phyloP scores from a whole-genome alignment of 2,888 invertebrate species.

The Tiliacea citrago region DNA sequence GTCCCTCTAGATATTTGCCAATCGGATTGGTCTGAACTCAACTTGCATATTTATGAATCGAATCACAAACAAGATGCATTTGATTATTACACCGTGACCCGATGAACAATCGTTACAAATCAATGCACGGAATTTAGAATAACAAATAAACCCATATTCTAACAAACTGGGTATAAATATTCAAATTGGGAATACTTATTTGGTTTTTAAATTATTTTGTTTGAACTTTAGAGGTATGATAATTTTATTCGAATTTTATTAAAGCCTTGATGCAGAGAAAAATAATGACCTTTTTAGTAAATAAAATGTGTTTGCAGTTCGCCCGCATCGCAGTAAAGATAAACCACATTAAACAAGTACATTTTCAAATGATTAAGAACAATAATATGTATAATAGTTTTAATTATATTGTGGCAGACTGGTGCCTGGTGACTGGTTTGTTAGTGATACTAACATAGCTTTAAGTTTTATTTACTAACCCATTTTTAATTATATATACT shows the following conservation, averaged over 20 bases:
- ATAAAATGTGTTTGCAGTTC: background rate
- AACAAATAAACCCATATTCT: slow-evolving; percentile 30
- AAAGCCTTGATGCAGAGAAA: background rate
- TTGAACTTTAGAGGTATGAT: slow-evolving; percentile 19
- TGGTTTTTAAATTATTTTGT: slow-evolving; percentile 42
- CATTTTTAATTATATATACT: too few relatives aligned
- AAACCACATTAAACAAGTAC: fast-evolving
- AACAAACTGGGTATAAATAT: slow-evolving; percentile 26
- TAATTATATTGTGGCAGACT: too few relatives aligned
- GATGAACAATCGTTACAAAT: slow-evolving; percentile 47
- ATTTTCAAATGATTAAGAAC: too few relatives aligned
- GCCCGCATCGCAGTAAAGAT: too few relatives aligned
- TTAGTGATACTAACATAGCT: too few relatives aligned
- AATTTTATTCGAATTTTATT: slow-evolving; percentile 4
- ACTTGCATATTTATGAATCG: slow-evolving; percentile 56
- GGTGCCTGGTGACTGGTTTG: too few relatives aligned
- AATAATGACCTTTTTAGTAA: background rate
- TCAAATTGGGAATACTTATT: slow-evolving; percentile 45
- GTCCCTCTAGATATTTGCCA: slow-evolving; percentile 11
- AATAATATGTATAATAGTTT: too few relatives aligned
- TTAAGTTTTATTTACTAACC: too few relatives aligned
- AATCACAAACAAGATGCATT: slow-evolving; percentile 57
- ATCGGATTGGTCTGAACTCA: slow-evolving; percentile 17
- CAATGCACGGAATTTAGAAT: slow-evolving; percentile 49
- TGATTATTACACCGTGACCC: slow-evolving; percentile 35